phyloP scores from a whole-genome alignment of 2,888 invertebrate genomes.

The Leptopilina drosophilae region DNA sequence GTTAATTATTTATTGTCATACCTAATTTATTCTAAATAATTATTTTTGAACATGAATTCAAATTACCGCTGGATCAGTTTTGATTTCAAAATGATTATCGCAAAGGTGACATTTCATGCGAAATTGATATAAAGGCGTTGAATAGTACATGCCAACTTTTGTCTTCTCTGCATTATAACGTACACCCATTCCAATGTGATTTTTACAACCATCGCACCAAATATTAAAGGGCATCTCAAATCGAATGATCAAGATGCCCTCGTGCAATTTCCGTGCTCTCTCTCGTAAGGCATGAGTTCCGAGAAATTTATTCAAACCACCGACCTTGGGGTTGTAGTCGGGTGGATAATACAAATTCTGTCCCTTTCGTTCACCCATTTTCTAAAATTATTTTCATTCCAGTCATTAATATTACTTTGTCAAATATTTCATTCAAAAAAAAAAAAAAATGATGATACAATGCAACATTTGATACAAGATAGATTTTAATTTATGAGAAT shows the following conservation, averaged over 20 bases:
- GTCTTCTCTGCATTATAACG: slow-evolving; percentile 96
- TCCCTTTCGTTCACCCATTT: slow-evolving; percentile 98
- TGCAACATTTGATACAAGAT: too few species aligned
- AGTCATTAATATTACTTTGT: not conserved
- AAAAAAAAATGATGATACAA: too few species aligned
- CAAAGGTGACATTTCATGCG: slow-evolving; percentile 99
- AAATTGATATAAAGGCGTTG: slow-evolving; percentile 98
- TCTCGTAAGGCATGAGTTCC: slow-evolving; percentile 97
- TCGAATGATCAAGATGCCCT: slow-evolving; percentile 96
- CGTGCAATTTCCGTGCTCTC: slow-evolving; percentile 94
- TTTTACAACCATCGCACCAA: slow-evolving; percentile 99
- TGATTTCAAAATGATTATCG: slow-evolving; percentile 97
- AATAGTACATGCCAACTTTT: slow-evolving; percentile 98
- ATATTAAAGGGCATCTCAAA: slow-evolving; percentile 99
- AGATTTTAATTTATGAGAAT: not conserved
- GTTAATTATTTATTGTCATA: too few species aligned
- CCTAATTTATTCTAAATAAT: slow-evolving; percentile 63
- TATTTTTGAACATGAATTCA: slow-evolving; percentile 24
- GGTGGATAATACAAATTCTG: slow-evolving; percentile 99
- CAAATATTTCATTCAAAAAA: not conserved
- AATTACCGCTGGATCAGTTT: slow-evolving; percentile 96
- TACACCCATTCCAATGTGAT: slow-evolving; percentile 99
- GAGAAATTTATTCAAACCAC: slow-evolving; percentile 95
- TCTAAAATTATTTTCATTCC: slow-evolving; percentile 59
- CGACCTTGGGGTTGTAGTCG: slow-evolving; percentile 97